Evolutionary conservation across 2,113 vertebrate genomes (phyloP), one percentile per base, ranked within the genome.

Genomic region (Periophthalmodon schlosseri): DNA sequence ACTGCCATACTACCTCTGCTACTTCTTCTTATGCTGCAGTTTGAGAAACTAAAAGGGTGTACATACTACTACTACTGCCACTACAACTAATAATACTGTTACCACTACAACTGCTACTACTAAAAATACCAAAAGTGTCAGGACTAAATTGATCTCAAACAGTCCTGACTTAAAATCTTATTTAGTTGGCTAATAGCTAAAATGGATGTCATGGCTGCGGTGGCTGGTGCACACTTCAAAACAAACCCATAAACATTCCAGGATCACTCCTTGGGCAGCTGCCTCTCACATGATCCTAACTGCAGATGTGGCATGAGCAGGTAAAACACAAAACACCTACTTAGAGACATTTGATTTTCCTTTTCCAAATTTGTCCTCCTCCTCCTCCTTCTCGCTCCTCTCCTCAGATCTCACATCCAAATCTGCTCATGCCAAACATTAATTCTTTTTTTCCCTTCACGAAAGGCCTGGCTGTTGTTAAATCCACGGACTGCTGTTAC

Each of bases 241-340:
- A 91, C 92, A 91, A 91, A 86, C 89, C 86, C 79, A 90, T 91
- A 92, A 91, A 90, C 90, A 91, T 91, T 89, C 85, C 87, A 86
- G 75, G 78, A 78, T 86, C 77, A 65, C 80, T 80, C 73, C 67
- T 81, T 80, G 70, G 72, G 85, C 83, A 87, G 78, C 80, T 89
- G 85, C 78, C 80, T 67, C 73, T 74, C 68, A 86, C 79, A 65
- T 83, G 57, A 72, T 74, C 58, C 83, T 84, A 86, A 88, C 67
- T 66, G 76, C 85, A 79, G 65, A 39, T 68, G 65, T 68, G 44
- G 66, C 14, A 49, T 68, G 9, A 0, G 54, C 33, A 78, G 68
- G 74, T 76, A 49, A 76, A 66, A 77, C 56, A 71, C 56, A 69
- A 64, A 60, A 84, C 75, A 75, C 36, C 24, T 71, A 67, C 54